A percentile compares a stretch with the other conserved stretches of the same genome.
These are phyloP conservation scores for Sphaerolaimus hirsutus DNA, from an alignment of 2,888 invertebrate species.

Conservation along the genomic window DNA sequence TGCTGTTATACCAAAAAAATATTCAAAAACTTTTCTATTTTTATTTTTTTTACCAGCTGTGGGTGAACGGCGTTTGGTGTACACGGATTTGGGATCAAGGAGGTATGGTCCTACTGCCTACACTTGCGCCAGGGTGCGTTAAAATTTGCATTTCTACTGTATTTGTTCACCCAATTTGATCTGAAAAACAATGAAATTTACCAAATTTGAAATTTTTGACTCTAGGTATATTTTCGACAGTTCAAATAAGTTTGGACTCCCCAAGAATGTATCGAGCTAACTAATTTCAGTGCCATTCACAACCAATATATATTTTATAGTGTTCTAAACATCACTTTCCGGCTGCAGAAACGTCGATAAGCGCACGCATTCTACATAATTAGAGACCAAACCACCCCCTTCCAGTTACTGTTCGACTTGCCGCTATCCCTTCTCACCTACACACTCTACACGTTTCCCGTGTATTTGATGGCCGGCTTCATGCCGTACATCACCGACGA, in stretches of 20 bases:
- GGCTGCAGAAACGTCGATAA: too few relatives aligned
- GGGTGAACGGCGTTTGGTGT: slow-evolving; percentile 36
- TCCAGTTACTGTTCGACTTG: slow-evolving; percentile 49
- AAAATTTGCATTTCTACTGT: too few relatives aligned
- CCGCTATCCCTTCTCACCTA: slow-evolving; percentile 54
- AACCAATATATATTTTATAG: neutral
- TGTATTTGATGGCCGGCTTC: slow-evolving; percentile 29
- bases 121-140: slow-evolving; percentile 42
- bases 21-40: neutral
- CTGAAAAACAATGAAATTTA: too few relatives aligned
- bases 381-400: too few relatives aligned
- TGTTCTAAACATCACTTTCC: too few relatives aligned
- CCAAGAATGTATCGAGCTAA: too few relatives aligned
- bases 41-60: slow-evolving; percentile 24
- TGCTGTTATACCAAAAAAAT: neutral
- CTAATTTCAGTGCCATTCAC: neutral
- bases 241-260: too few relatives aligned
- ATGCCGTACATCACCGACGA: slow-evolving; percentile 5
- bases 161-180: too few relatives aligned
- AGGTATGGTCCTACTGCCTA: slow-evolving; percentile 54
- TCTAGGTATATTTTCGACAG: too few relatives aligned
- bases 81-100: slow-evolving; percentile 52
- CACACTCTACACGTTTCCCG: slow-evolving; percentile 59
- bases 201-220: too few relatives aligned
- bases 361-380: too few relatives aligned